Conservation (phyloP, 1,140 invertebrate species). For the Helicoverpa armigera region DNA sequence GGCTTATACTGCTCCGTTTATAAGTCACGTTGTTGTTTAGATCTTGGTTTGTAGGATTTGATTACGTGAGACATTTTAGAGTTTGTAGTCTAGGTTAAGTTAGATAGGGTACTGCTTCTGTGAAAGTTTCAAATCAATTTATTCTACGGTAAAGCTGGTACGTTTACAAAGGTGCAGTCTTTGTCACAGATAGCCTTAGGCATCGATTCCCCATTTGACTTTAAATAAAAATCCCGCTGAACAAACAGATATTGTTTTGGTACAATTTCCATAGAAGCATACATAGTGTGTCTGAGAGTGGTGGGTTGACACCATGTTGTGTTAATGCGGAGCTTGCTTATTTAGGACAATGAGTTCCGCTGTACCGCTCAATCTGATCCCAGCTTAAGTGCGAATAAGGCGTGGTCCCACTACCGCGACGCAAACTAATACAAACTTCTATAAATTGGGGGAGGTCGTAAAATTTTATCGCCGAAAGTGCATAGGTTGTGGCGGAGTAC, state of each 20-base stretch:
- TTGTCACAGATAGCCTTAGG: too few species aligned
- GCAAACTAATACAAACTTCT: conserved; percentile 5
- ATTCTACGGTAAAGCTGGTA: too few species aligned
- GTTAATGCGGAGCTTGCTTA: conserved; percentile 41
- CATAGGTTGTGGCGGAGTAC: background rate
- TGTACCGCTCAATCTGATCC: conserved; percentile 51
- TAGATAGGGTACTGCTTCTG: too few species aligned
- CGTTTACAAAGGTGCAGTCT: too few species aligned
- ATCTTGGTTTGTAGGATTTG: background rate
- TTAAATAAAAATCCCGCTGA: conserved; percentile 48
- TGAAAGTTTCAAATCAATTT: too few species aligned
- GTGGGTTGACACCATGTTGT: conserved; percentile 34
- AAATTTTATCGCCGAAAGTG: background rate
- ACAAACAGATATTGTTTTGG: conserved; percentile 48
- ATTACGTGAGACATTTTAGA: background rate
- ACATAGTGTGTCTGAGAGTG: background rate
- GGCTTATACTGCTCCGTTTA: background rate
- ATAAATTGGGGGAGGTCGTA: conserved; percentile 8
- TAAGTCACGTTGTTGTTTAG: background rate
- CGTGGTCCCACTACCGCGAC: background rate
- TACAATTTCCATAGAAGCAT: conserved; percentile 42
- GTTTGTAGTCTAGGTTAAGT: too few species aligned
- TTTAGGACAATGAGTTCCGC: conserved; percentile 52
- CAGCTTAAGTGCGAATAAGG: conserved; percentile 30
- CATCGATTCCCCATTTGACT: background rate